Evolutionary conservation across 37 sponge, comb jelly and placozoan genomes (phyloP).

Genomic region (Petrosia ficiformis): DNA sequence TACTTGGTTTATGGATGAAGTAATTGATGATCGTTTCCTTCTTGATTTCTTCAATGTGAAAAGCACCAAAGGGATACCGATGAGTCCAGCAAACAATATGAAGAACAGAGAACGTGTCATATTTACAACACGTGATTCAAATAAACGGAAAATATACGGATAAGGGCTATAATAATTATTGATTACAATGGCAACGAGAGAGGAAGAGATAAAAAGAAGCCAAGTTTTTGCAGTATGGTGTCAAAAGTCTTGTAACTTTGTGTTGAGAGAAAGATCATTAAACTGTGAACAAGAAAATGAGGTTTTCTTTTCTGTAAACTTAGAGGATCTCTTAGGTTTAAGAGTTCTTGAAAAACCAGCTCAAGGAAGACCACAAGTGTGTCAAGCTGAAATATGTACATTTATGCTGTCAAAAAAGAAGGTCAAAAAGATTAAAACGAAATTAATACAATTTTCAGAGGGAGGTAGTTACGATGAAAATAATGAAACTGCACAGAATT

Average conservation of each 20-base stretch:
- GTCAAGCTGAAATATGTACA: conserved; percentile 30
- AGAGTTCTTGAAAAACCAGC: conserved; percentile 19
- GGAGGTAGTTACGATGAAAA: conserved; percentile 22
- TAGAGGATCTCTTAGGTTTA: conserved; percentile 62
- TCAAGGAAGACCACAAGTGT: conserved; percentile 12
- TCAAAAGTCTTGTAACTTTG: too few relatives aligned
- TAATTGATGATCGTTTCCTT: not conserved
- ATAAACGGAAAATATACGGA: too few relatives aligned
- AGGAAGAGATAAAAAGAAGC: too few relatives aligned
- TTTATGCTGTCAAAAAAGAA: conserved; percentile 14
- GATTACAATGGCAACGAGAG: too few relatives aligned
- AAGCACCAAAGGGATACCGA: not conserved
- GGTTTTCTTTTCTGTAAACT: not conserved
- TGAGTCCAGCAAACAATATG: too few relatives aligned
- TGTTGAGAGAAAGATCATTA: too few relatives aligned
- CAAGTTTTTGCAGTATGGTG: too few relatives aligned
- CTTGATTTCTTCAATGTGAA: not conserved
- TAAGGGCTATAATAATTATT: too few relatives aligned
- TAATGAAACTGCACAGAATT: conserved; percentile 36
- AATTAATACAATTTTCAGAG: conserved; percentile 28
- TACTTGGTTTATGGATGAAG: conserved; percentile 25
- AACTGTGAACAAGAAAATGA: too few relatives aligned
- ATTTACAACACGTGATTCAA: too few relatives aligned
- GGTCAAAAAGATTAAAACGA: not conserved
- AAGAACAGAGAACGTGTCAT: too few relatives aligned